These are phyloP conservation scores for Pterophyllum scalare DNA, from an alignment of 2,113 vertebrate species.

Conservation along the genomic window DNA sequence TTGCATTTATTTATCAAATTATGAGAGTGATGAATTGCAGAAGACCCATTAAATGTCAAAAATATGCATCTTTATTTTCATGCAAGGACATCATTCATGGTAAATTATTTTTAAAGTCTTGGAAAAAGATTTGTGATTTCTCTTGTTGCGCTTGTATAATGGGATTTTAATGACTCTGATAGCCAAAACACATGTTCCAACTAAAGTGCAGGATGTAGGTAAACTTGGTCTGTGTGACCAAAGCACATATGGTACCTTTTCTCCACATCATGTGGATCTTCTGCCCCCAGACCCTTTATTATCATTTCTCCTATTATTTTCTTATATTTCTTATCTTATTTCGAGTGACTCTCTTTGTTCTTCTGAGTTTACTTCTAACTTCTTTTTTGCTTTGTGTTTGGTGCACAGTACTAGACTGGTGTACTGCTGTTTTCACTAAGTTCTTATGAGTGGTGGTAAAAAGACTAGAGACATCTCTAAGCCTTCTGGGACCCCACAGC, in stretches of 20 bases:
- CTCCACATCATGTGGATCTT: constrained; percentile 19
- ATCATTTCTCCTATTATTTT: background rate
- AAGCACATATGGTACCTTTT: constrained; percentile 48
- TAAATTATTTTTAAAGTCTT: constrained; percentile 54
- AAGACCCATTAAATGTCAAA: constrained; percentile 55
- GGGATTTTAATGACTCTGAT: constrained; percentile 76
- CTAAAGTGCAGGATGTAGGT: constrained; percentile 42
- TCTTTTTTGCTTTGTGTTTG: constrained; percentile 42
- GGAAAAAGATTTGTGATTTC: constrained; percentile 52
- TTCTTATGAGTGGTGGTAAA: constrained; percentile 48
- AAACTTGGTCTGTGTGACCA: constrained; percentile 50
- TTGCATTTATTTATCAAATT: constrained; percentile 1
- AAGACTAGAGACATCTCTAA: constrained; percentile 59
- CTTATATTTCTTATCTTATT: constrained; percentile 1
- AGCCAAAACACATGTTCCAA: constrained; percentile 75
- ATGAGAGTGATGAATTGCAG: constrained; percentile 46
- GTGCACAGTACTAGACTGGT: constrained; percentile 32
- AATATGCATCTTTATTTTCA: constrained; percentile 37
- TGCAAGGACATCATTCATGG: constrained; percentile 64
- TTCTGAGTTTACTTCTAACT: constrained; percentile 35
- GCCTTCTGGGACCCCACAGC: constrained; percentile 58
- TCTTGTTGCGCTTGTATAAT: constrained; percentile 69
- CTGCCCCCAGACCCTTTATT: constrained; percentile 34
- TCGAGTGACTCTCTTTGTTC: constrained; percentile 5
- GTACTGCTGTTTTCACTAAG: constrained; percentile 46